A percentile compares a stretch with the other conserved stretches of the same genome.
Evolutionary conservation across 2,797 vertebrate species (phyloP).

Genomic region (Steatocranus sp.): DNA sequence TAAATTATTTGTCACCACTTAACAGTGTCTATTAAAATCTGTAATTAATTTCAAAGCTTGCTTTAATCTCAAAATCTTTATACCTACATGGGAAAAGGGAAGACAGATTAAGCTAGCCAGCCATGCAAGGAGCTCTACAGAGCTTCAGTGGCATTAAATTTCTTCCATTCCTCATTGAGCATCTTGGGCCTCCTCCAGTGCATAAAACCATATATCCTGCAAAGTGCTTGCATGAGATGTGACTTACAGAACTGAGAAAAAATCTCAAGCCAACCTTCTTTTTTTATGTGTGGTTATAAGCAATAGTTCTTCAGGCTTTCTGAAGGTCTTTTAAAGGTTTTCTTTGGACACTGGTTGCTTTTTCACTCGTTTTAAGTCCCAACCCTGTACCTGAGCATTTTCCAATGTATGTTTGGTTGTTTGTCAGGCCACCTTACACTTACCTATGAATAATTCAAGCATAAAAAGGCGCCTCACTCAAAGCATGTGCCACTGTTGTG

Average conservation of each 20-base stretch:
- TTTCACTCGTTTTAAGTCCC: neutral
- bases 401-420: neutral
- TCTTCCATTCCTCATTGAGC: slow-evolving; percentile 20
- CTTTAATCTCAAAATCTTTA: slow-evolving; percentile 41
- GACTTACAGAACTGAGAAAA: neutral
- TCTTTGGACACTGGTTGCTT: neutral
- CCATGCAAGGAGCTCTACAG: slow-evolving; percentile 18
- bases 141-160: slow-evolving; percentile 29
- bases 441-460: neutral
- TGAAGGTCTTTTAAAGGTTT: neutral
- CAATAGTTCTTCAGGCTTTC: neutral
- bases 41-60: slow-evolving; percentile 19
- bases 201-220: neutral
- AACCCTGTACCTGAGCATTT: neutral
- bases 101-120: slow-evolving; percentile 15
- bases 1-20: neutral
- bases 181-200: slow-evolving; percentile 1
- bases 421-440: neutral
- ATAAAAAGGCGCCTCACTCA: neutral
- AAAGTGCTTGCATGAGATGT: neutral
- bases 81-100: neutral
- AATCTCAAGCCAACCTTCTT: neutral
- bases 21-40: neutral
- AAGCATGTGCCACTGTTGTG: neutral
- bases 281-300: neutral